Percentiles rank a stretch among this genome's conserved stretches.
Conservation (phyloP, 1,140 invertebrate species). For the Thaumetopoea pityocampa region DNA sequence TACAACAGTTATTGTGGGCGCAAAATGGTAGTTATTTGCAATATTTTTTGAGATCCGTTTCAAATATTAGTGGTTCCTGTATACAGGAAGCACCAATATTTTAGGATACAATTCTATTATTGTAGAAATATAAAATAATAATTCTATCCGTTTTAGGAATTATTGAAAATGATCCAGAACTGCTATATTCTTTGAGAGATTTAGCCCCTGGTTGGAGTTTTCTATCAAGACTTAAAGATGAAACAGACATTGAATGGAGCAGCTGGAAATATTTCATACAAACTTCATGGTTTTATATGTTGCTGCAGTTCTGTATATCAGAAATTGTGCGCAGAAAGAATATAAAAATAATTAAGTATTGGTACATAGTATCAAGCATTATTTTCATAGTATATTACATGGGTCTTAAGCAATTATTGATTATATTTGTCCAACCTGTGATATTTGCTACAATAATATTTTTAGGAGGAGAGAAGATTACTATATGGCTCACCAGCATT, state of each 20-base stretch:
- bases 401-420: constrained; percentile 45
- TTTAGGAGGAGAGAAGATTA: constrained; percentile 47
- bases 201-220: constrained; percentile 56
- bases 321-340: constrained; percentile 46
- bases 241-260: constrained; percentile 71
- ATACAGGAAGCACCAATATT: too few species aligned
- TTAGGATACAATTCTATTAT: too few species aligned
- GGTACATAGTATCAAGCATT: constrained; percentile 62
- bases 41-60: too few species aligned
- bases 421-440: constrained; percentile 54
- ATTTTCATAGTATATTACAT: constrained; percentile 48
- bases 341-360: constrained; percentile 39
- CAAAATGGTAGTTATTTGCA: constrained; percentile 42
- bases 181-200: constrained; percentile 36
- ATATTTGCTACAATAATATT: constrained; percentile 47
- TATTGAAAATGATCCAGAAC: constrained; percentile 27
- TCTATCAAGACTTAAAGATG: constrained; percentile 53
- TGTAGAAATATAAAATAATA: constrained; percentile 56
- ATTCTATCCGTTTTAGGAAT: constrained; percentile 51
- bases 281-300: constrained; percentile 46
- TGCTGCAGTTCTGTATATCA: constrained; percentile 53
- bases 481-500: constrained; percentile 54
- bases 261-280: constrained; percentile 65
- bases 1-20: constrained; percentile 49
- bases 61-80: too few species aligned